Evolutionary conservation across 2,888 invertebrate species (phyloP), one percentile per base, ranked within the genome.

Genomic region (Ariolimax columbianus): DNA sequence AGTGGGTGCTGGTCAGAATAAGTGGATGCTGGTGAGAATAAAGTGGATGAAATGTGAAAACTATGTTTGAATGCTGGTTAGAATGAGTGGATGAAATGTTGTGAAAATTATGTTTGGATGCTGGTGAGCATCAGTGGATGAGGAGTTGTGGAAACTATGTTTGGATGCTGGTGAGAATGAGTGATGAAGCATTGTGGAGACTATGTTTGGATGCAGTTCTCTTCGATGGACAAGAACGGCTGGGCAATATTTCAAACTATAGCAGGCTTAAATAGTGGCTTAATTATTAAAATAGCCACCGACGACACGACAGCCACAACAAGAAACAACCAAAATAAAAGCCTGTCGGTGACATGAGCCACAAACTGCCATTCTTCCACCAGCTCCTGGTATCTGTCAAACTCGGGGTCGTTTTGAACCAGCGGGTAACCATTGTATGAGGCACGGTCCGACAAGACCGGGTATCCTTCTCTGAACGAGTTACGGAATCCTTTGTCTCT

Each of bases 321-420:
- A 7, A 93, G 88, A 88, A 94, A 94, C 23, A 94, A 79, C 93
- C 93, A 93, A 88, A 94, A 94, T 73, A 94, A 88, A 86, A 93
- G 89, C 43, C 94, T 87, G 88, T 94, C 94, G 89, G 94, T 92
- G 30, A 94, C 91, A 77, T 92, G 90, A 0, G 94, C 94, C 43
- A 94, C 92, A 86, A 94, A 90, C 66, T 92, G 90, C 94, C 94
- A 94, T 87, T 94, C 94, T 73, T 92, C 91, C 30, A 93, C 91
- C 40, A 94, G 91, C 63, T 93, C 91, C 70, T 83, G 77, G 59
- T 83, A 83, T 38, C 38, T 68, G 55, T 83, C 51, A 77, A 77
- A 83, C 47, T 75, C 77, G 4, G 43, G 38, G 36, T 77, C 77
- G 23, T 47, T 43, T 23, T 30, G 68, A 26, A 33, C 23, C 23